Percentiles rank a stretch among this genome's conserved stretches.
Conservation (phyloP, 2,113 vertebrate genomes). For the Phrynosoma platyrhinos region DNA sequence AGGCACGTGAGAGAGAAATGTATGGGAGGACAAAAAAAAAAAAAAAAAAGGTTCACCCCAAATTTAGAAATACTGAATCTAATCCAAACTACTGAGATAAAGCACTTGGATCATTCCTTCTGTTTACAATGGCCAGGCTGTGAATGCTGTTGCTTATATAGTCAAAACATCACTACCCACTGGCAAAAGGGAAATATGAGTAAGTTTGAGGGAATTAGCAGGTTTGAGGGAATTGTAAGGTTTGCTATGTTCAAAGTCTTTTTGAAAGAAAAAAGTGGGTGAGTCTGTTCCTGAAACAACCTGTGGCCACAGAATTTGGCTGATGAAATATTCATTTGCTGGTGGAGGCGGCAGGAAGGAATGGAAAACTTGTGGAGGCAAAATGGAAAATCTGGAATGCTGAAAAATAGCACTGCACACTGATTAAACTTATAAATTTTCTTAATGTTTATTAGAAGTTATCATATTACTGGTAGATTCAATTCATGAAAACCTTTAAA, state of each 20-base stretch:
- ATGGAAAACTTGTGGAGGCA: background rate
- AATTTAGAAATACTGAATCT: background rate
- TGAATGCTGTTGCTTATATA: background rate
- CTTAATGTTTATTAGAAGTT: background rate
- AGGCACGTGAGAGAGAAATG: slow-evolving; percentile 4
- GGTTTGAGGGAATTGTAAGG: background rate
- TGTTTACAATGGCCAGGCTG: background rate
- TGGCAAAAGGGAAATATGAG: background rate
- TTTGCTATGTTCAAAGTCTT: background rate
- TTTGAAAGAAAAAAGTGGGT: background rate
- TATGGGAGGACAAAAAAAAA: slow-evolving; percentile 19
- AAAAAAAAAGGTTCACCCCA: background rate
- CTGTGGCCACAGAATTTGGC: background rate
- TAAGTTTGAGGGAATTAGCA: background rate
- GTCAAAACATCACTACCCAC: background rate
- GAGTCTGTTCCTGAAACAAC: background rate
- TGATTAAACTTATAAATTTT: background rate
- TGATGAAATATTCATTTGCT: background rate
- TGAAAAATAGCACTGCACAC: background rate
- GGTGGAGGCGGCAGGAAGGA: no score
- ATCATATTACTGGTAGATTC: background rate
- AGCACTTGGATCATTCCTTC: background rate
- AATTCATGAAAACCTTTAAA: background rate
- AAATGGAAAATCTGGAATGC: background rate
- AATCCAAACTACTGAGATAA: background rate